Percentiles rank a stretch among this genome's conserved stretches.
These are phyloP conservation scores for Stomorhina lunata DNA, from an alignment of 2,888 invertebrate genomes.

Conservation along the genomic window DNA sequence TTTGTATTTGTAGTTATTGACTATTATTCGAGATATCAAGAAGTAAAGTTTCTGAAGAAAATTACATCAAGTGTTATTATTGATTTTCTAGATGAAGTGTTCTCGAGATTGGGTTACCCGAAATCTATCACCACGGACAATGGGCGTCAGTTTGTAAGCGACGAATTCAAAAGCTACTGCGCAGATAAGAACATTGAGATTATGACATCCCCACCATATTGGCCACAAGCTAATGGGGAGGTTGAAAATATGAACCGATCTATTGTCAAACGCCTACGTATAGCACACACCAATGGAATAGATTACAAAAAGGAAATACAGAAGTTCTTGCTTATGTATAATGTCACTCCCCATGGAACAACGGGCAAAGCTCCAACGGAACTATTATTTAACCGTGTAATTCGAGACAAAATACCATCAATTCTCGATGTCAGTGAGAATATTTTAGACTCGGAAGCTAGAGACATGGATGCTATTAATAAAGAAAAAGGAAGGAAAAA, in stretches of 20 bases:
- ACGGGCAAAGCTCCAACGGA: slow-evolving; percentile 60
- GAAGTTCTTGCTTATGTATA: slow-evolving; percentile 51
- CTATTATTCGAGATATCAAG: slow-evolving; percentile 51
- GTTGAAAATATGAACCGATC: slow-evolving; percentile 46
- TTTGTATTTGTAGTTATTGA: slow-evolving; percentile 43
- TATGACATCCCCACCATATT: slow-evolving; percentile 46
- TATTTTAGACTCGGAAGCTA: slow-evolving; percentile 37
- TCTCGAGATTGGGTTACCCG: slow-evolving; percentile 19
- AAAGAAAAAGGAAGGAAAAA: slow-evolving; percentile 57
- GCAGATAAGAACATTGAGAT: slow-evolving; percentile 37
- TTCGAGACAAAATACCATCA: slow-evolving; percentile 58
- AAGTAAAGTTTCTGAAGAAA: slow-evolving; percentile 28
- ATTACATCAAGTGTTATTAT: slow-evolving; percentile 13
- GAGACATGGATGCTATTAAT: slow-evolving; percentile 33
- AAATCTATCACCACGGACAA: slow-evolving; percentile 52
- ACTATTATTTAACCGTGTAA: slow-evolving; percentile 48
- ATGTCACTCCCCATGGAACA: slow-evolving; percentile 60
- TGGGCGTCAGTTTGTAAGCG: slow-evolving; percentile 56
- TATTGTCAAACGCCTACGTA: slow-evolving; percentile 53
- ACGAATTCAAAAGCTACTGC: slow-evolving; percentile 40
- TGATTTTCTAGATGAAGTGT: background rate
- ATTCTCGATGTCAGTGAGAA: slow-evolving; percentile 39
- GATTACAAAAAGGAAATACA: slow-evolving; percentile 54
- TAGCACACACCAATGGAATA: slow-evolving; percentile 48
- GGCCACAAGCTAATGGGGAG: slow-evolving; percentile 44